A percentile compares a stretch with the other conserved stretches of the same genome.
Evolutionary conservation across 92 coral and sea anemone species (phyloP).

Genomic region (Porites evermanni): DNA sequence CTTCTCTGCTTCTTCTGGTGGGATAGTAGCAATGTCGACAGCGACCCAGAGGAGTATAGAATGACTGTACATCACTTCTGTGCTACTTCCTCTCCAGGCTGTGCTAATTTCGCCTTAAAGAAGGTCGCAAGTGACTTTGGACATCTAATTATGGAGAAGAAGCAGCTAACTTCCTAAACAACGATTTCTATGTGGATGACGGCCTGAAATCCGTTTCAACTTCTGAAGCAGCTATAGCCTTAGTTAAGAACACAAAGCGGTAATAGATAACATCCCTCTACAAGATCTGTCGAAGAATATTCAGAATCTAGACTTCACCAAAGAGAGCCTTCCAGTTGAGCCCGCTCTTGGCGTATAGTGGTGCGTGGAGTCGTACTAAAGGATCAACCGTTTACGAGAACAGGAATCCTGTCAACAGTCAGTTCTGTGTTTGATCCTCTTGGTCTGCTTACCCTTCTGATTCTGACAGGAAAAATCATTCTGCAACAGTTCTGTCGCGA

Average conservation of each 20-base stretch:
- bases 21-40: conserved; percentile 20
- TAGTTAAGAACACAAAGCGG: conserved; percentile 27
- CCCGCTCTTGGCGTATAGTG: conserved; percentile 57
- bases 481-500: conserved; percentile 32
- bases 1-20: conserved; percentile 52
- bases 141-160: not conserved
- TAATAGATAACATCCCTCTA: conserved; percentile 22
- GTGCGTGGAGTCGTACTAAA: conserved; percentile 50
- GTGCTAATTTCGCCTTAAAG: not conserved
- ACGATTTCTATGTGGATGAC: conserved; percentile 23
- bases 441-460: conserved; percentile 43
- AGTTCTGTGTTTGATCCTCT: conserved; percentile 63
- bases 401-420: conserved; percentile 58
- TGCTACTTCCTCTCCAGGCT: not conserved
- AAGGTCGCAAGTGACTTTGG: conserved; percentile 5
- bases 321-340: conserved; percentile 48
- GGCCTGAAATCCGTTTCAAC: conserved; percentile 25
- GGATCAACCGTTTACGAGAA: conserved; percentile 57
- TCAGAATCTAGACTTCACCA: conserved; percentile 20
- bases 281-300: conserved; percentile 33
- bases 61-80: conserved; percentile 50
- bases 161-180: conserved; percentile 29
- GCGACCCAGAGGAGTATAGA: conserved; percentile 39
- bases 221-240: conserved; percentile 18
- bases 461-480: conserved; percentile 27